Conservation (phyloP, 2,888 invertebrate species). For the Apotomis betuletana region DNA sequence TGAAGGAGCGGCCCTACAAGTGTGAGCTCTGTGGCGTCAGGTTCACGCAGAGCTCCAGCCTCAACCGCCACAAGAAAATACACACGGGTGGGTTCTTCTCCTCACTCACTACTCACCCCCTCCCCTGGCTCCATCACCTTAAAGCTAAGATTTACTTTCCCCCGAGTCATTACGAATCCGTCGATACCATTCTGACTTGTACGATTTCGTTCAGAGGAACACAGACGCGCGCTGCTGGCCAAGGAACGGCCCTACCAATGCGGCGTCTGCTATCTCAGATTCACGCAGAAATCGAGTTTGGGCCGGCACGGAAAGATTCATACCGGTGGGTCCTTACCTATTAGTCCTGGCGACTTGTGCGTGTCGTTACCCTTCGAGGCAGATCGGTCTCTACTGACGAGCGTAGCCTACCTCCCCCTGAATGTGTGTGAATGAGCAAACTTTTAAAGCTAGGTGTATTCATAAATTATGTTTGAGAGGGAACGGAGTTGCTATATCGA, state of each 20-base stretch:
- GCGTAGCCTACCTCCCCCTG: slow-evolving; percentile 79
- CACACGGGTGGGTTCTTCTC: slow-evolving; percentile 84
- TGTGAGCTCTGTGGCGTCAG: slow-evolving; percentile 87
- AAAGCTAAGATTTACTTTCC: slow-evolving; percentile 42
- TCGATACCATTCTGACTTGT: slow-evolving; percentile 58
- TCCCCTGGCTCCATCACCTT: slow-evolving; percentile 54
- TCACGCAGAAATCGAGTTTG: slow-evolving; percentile 87
- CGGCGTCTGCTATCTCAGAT: slow-evolving; percentile 86
- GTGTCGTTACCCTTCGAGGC: slow-evolving; percentile 72
- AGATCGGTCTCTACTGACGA: slow-evolving; percentile 66
- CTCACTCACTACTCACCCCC: slow-evolving; percentile 44
- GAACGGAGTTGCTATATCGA: slow-evolving; percentile 79
- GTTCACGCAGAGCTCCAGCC: slow-evolving; percentile 88
- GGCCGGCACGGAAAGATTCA: slow-evolving; percentile 87
- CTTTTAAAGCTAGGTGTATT: slow-evolving; percentile 60
- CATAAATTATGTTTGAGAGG: slow-evolving; percentile 66
- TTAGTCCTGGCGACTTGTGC: slow-evolving; percentile 66
- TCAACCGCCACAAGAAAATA: slow-evolving; percentile 88
- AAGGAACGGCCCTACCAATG: slow-evolving; percentile 85
- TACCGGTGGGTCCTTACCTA: slow-evolving; percentile 78
- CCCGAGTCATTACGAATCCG: slow-evolving; percentile 48
- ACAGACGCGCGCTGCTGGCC: slow-evolving; percentile 77
- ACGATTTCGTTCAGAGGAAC: slow-evolving; percentile 78
- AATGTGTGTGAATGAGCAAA: slow-evolving; percentile 73
- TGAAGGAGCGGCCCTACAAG: slow-evolving; percentile 85